phyloP scores from a whole-genome alignment of 2,113 vertebrate genomes.

The Forbesichthys agassizii region DNA sequence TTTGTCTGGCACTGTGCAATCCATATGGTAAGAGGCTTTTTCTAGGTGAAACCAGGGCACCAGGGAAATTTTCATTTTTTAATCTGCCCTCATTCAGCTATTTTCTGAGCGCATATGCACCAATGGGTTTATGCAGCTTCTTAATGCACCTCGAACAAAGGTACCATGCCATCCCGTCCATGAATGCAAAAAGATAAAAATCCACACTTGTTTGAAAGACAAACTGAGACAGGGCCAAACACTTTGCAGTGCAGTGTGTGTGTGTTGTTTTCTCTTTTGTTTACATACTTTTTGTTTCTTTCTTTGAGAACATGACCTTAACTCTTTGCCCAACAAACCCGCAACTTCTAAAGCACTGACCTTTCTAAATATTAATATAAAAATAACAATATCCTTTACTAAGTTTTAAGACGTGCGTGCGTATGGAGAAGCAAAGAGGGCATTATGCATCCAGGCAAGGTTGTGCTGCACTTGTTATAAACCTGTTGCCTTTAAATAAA shows the following conservation, averaged over 20 bases:
- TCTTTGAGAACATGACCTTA: conserved; percentile 42
- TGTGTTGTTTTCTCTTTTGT: conserved; percentile 37
- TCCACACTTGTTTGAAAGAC: conserved; percentile 20
- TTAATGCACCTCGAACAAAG: background rate
- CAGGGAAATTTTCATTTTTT: conserved; percentile 1
- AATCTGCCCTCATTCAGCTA: too few relatives aligned
- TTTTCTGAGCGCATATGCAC: conserved; percentile 8
- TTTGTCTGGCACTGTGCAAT: conserved; percentile 7
- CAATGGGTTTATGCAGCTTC: conserved; percentile 28
- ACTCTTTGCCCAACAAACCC: conserved; percentile 46
- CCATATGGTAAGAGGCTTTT: conserved; percentile 41
- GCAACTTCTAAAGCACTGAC: conserved; percentile 54
- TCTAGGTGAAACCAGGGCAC: conserved; percentile 19
- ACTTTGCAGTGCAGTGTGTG: background rate
- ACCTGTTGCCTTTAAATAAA: conserved; percentile 32
- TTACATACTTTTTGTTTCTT: conserved; percentile 44
- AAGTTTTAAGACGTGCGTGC: conserved; percentile 12
- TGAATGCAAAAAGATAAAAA: background rate
- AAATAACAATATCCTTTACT: conserved; percentile 37
- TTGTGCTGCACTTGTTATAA: conserved; percentile 27
- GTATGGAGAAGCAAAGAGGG: conserved; percentile 18
- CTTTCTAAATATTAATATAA: conserved; percentile 63
- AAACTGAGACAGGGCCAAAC: conserved; percentile 33
- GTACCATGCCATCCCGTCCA: background rate
- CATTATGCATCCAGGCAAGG: conserved; percentile 34